phyloP scores from a whole-genome alignment of 2,888 invertebrate genomes.

The Acanthopleura granulata region DNA sequence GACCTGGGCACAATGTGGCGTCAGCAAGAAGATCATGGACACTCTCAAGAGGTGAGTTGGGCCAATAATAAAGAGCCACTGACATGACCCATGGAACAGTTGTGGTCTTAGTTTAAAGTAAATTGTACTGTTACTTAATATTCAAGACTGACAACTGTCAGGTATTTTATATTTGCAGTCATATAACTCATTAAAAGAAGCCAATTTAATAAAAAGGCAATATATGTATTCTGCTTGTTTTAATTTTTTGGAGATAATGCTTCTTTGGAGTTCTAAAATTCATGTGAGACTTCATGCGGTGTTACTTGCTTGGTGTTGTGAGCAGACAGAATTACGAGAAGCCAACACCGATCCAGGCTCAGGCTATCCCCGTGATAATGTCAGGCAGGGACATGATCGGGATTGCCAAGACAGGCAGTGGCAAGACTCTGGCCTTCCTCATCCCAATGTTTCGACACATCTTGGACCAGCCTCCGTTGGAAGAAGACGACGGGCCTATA shows the following conservation, averaged over 20 bases:
- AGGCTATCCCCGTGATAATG: conserved; percentile 96
- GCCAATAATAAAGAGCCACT: no score
- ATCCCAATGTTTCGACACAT: conserved; percentile 98
- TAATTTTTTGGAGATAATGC: no score
- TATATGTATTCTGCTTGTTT: no score
- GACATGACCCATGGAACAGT: no score
- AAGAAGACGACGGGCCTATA: conserved; percentile 97
- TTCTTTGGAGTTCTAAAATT: no score
- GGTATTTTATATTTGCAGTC: no score
- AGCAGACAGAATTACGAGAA: conserved; percentile 83
- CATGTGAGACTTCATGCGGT: no score
- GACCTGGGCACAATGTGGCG: conserved; percentile 98
- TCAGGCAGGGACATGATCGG: conserved; percentile 95
- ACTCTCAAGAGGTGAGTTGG: conserved; percentile 82
- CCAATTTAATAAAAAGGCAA: no score
- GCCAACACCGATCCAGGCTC: conserved; percentile 98
- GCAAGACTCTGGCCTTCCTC: conserved; percentile 97
- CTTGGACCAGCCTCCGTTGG: conserved; percentile 91
- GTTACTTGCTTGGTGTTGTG: not conserved
- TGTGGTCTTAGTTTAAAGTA: no score
- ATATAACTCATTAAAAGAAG: no score
- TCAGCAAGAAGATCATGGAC: conserved; percentile 94
- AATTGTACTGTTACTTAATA: no score
- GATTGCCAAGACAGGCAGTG: conserved; percentile 99
- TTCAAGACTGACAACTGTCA: no score